phyloP scores from a whole-genome alignment of 2,113 vertebrate species.

The Thymallus thymallus region DNA sequence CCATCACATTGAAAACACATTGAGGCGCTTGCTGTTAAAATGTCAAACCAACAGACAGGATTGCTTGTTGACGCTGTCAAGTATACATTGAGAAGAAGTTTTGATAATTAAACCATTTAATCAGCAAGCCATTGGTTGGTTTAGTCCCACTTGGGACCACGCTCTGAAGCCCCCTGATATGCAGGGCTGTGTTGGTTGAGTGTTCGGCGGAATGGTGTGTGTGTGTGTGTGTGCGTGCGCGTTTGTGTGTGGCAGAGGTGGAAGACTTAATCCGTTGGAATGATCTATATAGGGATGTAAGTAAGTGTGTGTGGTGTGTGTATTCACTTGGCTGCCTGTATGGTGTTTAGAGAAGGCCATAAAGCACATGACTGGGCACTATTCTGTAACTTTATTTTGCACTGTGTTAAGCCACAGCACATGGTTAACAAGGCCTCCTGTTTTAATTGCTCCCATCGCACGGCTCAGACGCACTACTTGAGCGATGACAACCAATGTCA shows the following conservation, averaged over 20 bases:
- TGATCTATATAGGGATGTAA: background rate
- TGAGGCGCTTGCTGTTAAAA: conserved; percentile 48
- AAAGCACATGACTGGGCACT: conserved; percentile 31
- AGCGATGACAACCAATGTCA: conserved; percentile 66
- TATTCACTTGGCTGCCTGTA: background rate
- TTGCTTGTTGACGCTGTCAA: conserved; percentile 7
- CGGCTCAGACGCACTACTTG: conserved; percentile 58
- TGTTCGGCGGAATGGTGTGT: too few species aligned
- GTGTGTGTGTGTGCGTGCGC: too few species aligned
- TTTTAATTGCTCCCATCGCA: conserved; percentile 77
- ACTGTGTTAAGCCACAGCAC: conserved; percentile 46
- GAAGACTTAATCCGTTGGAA: background rate
- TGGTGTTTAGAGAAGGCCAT: conserved; percentile 10
- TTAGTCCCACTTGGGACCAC: too few species aligned
- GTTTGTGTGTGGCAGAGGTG: background rate
- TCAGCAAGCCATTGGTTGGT: too few species aligned
- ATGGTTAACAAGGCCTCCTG: conserved; percentile 60
- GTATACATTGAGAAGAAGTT: background rate
- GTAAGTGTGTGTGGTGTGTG: background rate
- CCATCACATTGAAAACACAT: conserved; percentile 72
- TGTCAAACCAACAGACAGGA: conserved; percentile 50
- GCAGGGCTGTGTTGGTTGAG: too few species aligned
- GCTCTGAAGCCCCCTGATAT: too few species aligned
- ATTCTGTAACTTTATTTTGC: conserved; percentile 37
- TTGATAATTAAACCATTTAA: background rate